Percentiles rank a stretch among this genome's conserved stretches.
Conservation (phyloP, 37 sponge, comb jelly and placozoan genomes). For the Lycopodina hypogea region DNA sequence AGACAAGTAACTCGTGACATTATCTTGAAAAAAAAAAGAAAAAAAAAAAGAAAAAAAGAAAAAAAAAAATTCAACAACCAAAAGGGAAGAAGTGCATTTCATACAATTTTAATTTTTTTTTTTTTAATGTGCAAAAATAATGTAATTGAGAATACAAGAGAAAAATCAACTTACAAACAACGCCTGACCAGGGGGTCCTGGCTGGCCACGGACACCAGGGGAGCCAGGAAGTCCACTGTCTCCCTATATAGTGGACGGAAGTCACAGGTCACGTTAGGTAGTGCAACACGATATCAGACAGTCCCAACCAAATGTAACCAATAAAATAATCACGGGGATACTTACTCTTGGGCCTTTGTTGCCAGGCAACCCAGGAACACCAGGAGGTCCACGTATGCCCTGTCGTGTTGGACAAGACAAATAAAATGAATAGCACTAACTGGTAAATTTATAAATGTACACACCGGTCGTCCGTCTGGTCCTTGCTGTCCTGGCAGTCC, state of each 20-base stretch:
- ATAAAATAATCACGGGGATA: too few species aligned
- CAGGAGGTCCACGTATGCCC: constrained; percentile 57
- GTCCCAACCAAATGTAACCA: too few species aligned
- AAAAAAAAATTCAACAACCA: background rate
- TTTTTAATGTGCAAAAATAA: too few species aligned
- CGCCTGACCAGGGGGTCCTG: constrained; percentile 74
- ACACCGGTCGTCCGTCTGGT: constrained; percentile 37
- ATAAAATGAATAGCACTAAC: background rate
- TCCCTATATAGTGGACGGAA: constrained; percentile 55
- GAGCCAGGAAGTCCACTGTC: constrained; percentile 51
- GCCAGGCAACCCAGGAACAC: constrained; percentile 52
- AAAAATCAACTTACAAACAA: constrained; percentile 31
- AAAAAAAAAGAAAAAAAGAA: background rate
- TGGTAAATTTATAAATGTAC: background rate
- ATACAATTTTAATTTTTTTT: too few species aligned
- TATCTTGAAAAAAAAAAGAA: background rate
- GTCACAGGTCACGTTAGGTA: too few species aligned
- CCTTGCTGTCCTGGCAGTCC: constrained; percentile 43
- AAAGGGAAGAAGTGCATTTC: background rate
- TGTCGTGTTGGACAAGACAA: background rate
- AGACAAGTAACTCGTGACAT: background rate
- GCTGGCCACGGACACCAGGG: constrained; percentile 50
- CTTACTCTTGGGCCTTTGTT: constrained; percentile 58
- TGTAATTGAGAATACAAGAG: too few species aligned
- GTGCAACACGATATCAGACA: background rate